phyloP scores from a whole-genome alignment of 2,113 vertebrate genomes.

The Chaetura pelagica region DNA sequence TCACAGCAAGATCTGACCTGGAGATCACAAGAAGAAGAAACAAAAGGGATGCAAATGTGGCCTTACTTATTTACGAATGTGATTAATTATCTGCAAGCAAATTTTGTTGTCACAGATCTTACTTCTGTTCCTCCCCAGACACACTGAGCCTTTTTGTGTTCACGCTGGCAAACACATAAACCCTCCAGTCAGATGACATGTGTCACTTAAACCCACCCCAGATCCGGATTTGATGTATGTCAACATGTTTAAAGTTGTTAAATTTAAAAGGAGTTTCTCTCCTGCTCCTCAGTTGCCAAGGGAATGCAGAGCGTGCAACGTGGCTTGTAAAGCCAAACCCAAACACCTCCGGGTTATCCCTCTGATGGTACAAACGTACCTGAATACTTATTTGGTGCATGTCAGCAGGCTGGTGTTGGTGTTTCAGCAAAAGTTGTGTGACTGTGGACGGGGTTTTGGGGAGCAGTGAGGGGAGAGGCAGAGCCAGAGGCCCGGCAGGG shows the following conservation, averaged over 20 bases:
- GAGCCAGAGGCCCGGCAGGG: not conserved
- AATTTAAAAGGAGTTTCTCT: not conserved
- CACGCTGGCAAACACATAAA: not conserved
- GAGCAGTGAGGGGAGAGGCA: not conserved
- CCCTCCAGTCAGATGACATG: constrained; percentile 37
- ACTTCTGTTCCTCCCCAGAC: constrained; percentile 6
- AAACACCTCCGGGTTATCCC: not conserved
- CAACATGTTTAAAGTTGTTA: constrained; percentile 14
- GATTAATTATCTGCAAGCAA: constrained; percentile 4
- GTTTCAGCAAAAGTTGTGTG: not conserved
- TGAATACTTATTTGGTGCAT: fast-evolving
- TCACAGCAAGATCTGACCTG: constrained; percentile 32
- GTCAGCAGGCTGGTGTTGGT: fast-evolving
- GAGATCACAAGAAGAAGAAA: not conserved
- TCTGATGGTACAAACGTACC: not conserved
- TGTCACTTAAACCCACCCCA: constrained; percentile 19
- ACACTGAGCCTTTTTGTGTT: constrained; percentile 30
- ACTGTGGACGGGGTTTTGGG: fast-evolving
- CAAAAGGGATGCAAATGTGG: constrained; percentile 28
- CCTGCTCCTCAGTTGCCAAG: not conserved
- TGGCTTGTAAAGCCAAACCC: not conserved
- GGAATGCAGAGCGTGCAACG: not conserved
- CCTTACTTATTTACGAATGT: not conserved
- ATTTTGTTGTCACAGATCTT: not conserved
- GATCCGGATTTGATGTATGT: not conserved